phyloP scores from a whole-genome alignment of 2,888 invertebrate genomes.

The Apodemia hepburni region DNA sequence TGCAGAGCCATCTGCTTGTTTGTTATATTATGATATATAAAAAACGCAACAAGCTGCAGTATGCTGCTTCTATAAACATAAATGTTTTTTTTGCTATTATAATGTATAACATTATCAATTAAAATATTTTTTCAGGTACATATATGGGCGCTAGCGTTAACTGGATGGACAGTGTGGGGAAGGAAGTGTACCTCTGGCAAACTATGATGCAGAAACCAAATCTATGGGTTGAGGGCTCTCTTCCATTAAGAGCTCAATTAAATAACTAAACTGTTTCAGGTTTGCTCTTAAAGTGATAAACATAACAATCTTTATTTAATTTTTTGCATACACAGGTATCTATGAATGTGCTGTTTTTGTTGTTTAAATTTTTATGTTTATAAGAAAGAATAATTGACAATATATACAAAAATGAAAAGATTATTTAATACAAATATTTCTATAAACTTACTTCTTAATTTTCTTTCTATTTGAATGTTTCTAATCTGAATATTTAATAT shows the following conservation, averaged over 20 bases:
- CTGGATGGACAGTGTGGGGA: conserved; percentile 97
- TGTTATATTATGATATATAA: too few species aligned
- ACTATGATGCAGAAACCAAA: conserved; percentile 96
- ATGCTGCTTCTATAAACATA: too few species aligned
- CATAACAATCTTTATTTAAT: background rate
- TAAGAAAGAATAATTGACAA: background rate
- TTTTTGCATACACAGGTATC: conserved; percentile 1
- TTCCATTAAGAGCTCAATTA: conserved; percentile 90
- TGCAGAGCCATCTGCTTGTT: too few species aligned
- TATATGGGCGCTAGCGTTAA: conserved; percentile 92
- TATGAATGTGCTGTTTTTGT: conserved; percentile 1
- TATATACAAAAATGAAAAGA: background rate
- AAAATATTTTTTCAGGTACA: conserved; percentile 81
- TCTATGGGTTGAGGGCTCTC: conserved; percentile 97
- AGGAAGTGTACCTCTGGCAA: conserved; percentile 95
- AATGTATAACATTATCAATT: too few species aligned
- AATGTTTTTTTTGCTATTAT: too few species aligned
- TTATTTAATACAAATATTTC: background rate
- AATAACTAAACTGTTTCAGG: conserved; percentile 46
- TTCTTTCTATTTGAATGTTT: background rate
- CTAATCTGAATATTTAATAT: background rate
- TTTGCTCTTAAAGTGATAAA: background rate
- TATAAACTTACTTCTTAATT: background rate
- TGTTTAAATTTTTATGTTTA: background rate
- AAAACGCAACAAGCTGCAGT: too few species aligned